Base-by-base conservation (phyloP, 1,140 invertebrate species). In the Drosophila ananassae region DNA sequence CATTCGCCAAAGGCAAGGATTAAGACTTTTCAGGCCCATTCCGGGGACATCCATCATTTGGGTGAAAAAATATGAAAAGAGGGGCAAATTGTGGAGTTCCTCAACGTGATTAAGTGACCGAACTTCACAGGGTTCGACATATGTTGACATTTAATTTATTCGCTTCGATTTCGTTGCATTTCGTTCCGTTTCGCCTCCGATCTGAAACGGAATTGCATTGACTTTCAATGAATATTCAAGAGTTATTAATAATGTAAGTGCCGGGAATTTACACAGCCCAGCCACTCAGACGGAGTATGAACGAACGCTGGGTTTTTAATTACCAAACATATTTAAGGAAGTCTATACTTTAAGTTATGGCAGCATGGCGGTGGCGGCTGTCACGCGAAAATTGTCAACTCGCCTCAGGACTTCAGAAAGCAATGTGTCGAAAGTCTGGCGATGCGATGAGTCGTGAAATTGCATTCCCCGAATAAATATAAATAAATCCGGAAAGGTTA, bases 121-220 rank as follows among this genome's bases (percentile, higher is more conserved):
- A 68, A 60, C 7, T 39, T 55, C 62, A 22, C 17, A 22, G 30
- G 28, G 10, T 39, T 22, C 71, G 52, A 34, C 79, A 82, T 41
- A 78, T 81, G 78, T 77, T 74, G 79, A 74, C 79, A 83, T 82
- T 83, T 83, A 83, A 82, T 78, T 82, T 78, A 82, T 81, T 82
- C 61, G 66, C 50, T 37, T 50, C 75, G 34, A 30, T 48, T 39
- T 25, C 50, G 3, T 2, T 22, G 5, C 41, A 17, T 17, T 17
- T 17, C 17, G 17, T 17, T n/a, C 12, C 8, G 9, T 21, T 9
- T 10, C 17, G 21, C 1, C 51, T 54, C 47, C 51, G 55, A 75
- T 50, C 55, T 25, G n/a, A 25, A 64, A 28, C 77, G 34, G 56
- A 48, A 61, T 39, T 44, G 53, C 60, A 60, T 73, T 73, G 67